Evolutionary conservation across 1,140 invertebrate genomes (phyloP), one percentile per base, ranked within the genome.

Genomic region (Marisa cornuarietis): DNA sequence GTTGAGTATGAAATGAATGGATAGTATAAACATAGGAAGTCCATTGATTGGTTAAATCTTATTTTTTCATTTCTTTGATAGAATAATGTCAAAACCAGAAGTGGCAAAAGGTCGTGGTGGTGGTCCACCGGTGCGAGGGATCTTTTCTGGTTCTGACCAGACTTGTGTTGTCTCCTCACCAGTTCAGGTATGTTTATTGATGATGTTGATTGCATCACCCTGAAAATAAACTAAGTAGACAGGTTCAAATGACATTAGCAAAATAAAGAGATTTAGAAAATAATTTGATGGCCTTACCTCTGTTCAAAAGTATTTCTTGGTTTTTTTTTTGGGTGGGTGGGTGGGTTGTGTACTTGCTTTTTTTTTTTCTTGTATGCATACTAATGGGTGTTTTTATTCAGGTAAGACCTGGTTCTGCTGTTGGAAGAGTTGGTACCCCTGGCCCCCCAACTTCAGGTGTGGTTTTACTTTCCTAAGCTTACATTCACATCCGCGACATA

Each of bases 361-460:
- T 9, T 16, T 74, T 74, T 7, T 42, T 42, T 0, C 6, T 42
- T 42, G n/a, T n/a, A 13, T 58, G n/a, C 22, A 58, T 20, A 52
- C 49, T 14, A 54, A 24, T 20, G 7, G 18, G 49, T 54, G 72
- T 51, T 10, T 52, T 54, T 71, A 31, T 71, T 22, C 63, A 77
- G 76, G 63, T 24, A 24, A 66, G 76, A 24, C 65, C 62, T 20
- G 63, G n/a, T 18, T 68, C 76, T 11, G 63, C 42, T n/a, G 65
- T 51, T n/a, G 31, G 31, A 14, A 68, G 76, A 77, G 76, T 77
- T 31, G 26, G 62, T 54, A 68, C 76, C 65, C 76, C 76, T 77
- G 76, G 76, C 18, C 76, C 76, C 0, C 76, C 76, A 8, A 77
- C 76, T 54, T 65, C 76, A 52, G 76, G 76, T 77, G 20, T 26